Percentiles rank a stretch among this genome's conserved stretches.
Evolutionary conservation across 2,797 vertebrate species (phyloP).

Genomic region (Threskiornis aethiopicus): DNA sequence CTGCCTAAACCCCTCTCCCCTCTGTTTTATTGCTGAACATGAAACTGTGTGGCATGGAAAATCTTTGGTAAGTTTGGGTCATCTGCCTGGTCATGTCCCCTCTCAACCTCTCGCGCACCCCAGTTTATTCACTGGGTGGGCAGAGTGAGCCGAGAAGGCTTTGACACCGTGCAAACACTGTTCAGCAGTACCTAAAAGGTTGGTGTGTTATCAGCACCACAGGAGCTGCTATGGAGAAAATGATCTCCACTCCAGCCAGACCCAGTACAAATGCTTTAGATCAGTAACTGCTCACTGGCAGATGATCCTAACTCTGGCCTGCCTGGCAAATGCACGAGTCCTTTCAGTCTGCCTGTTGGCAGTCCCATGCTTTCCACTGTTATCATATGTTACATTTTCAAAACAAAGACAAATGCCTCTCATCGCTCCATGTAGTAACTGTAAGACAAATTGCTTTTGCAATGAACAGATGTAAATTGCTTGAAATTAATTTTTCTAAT

Average conservation of each 20-base stretch:
- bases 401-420: background rate
- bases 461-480: background rate
- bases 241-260: background rate
- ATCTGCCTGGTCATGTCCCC: background rate
- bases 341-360: background rate
- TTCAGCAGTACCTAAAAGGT: background rate
- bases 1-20: background rate
- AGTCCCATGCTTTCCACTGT: background rate
- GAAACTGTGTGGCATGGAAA: background rate
- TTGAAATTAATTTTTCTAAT: background rate
- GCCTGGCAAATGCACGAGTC: background rate
- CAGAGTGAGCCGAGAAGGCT: background rate
- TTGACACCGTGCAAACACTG: background rate
- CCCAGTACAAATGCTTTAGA: background rate
- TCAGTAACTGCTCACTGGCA: background rate
- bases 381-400: background rate
- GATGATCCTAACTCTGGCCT: background rate
- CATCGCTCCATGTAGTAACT: background rate
- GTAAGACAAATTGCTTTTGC: background rate
- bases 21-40: background rate
- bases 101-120: background rate
- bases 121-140: accelerated
- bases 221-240: background rate
- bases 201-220: background rate
- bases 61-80: background rate